Base-by-base conservation (phyloP, 2,888 invertebrate genomes). In the Drosophila paramelanica region DNA sequence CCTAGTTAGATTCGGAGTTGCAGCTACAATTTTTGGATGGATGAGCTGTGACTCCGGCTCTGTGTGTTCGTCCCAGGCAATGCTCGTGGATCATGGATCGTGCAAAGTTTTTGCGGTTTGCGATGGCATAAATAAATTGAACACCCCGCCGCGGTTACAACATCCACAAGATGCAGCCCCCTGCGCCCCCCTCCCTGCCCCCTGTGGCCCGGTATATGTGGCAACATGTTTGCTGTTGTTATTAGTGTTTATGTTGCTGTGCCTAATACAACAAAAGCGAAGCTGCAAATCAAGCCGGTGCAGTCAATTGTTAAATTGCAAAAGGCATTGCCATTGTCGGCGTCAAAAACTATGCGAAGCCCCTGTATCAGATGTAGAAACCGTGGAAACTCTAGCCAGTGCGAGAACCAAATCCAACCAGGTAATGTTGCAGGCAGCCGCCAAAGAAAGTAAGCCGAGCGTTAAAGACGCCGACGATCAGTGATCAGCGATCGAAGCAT, bases 251-350 rank as follows among this genome's bases (percentile, higher is more conserved):
- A 31, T 27, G 23, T 42, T 53, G 52, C 45, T 38, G 38, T n/a
- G 27, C 23, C 45, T 27, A 20, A 55, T 27, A 14, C 59, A n/a
- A 55, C 38, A 56, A 46, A 41, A 33, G 27, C 33, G 14, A 50
- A 66, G 55, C 68, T 64, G 68, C 68, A 73, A 77, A 68, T 66
- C 69, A 59, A 72, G 68, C 66, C 64, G 47, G 67, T 82, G 79
- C 89, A 81, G 75, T 90, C 88, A 90, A 89, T 91, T 91, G 91
- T 89, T 82, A 91, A 91, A 91, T 91, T 89, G 88, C 82, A 90
- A 81, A 81, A 90, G 90, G 90, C 88, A 90, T 87, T 84, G 87
- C 84, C 80, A 90, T 90, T 89, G 90, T 89, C 88, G 82, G 86
- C 87, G 77, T 42, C 75, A 80, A 73, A 73, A 55, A 74, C 61